A percentile compares a stretch with the other conserved stretches of the same genome.
These are phyloP conservation scores for Hydrozoanthus tunicans DNA, from an alignment of 64 coral and sea anemone genomes.

Conservation along the genomic window DNA sequence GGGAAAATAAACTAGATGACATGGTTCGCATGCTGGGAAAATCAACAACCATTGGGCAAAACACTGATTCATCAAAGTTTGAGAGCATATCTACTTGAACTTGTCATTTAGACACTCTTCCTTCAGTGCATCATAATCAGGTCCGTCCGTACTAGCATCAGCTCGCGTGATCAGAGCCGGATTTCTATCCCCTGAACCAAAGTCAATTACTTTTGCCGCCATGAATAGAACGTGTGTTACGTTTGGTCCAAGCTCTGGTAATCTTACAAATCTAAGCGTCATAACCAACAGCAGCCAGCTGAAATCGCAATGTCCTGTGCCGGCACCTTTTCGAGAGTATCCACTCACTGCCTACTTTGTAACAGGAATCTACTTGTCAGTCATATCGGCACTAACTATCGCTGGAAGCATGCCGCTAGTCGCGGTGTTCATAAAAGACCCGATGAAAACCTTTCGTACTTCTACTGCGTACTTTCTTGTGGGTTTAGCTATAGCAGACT, in stretches of 20 bases:
- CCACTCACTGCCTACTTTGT: not conserved
- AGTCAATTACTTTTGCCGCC: not conserved
- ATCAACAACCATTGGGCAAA: no score
- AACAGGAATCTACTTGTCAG: not conserved
- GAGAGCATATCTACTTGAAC: no score
- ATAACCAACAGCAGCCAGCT: not conserved
- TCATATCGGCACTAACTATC: not conserved
- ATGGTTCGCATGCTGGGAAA: no score
- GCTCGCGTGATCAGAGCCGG: not conserved
- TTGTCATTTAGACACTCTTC: no score
- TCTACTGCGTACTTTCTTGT: conserved; percentile 38
- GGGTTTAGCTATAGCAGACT: not conserved
- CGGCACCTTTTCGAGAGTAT: not conserved
- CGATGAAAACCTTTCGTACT: not conserved
- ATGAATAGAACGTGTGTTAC: not conserved
- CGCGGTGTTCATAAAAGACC: not conserved
- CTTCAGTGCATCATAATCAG: no score
- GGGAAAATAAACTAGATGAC: no score
- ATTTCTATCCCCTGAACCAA: not conserved
- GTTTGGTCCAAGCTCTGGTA: not conserved
- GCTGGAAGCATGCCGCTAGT: not conserved
- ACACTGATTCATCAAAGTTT: no score
- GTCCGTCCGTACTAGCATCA: no score
- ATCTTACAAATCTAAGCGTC: not conserved
- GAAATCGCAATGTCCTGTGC: not conserved